Base-by-base conservation (phyloP, 2,888 invertebrate species). In the Euclidia mi region DNA sequence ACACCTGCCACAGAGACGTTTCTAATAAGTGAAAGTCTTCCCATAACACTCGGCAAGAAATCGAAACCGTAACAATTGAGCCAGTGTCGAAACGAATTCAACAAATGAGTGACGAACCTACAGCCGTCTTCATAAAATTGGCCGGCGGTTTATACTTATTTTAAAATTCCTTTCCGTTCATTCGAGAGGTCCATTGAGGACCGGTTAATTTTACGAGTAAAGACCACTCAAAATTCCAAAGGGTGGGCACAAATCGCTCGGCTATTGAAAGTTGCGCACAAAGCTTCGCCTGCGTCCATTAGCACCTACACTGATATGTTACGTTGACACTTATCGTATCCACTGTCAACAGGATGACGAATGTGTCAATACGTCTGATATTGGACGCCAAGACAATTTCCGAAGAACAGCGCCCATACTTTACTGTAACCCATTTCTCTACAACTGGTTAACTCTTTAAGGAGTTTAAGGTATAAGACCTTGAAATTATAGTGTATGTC, bases 241-340 rank as follows among this genome's bases (percentile, higher is more conserved):
- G 76, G 82, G 81, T 80, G 82, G 77, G 73, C 83, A 84, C 81
- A 85, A 89, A 90, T 88, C 84, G 81, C 81, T 89, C 88, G 88
- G 91, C 89, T 89, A 90, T 88, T 82, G 84, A 85, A 84, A 82
- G 81, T 84, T 81, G 79, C 85, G 83, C 83, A 83, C 84, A 74
- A 76, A 79, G 76, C 73, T 75, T 75, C 68, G 73, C 75, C 75
- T 79, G 75, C 78, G 78, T 78, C 87, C 91, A 90, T 91, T 91
- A 91, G 84, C 90, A 89, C 87, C 85, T 84, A 75, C 65, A 76
- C 87, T 85, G 86, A 86, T 84, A 81, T 70, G 65, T 67, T 61
- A 69, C 70, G 76, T 70, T 77, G 85, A 85, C 81, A 83, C 74
- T 84, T 81, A 82, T 79, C 78, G 74, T 74, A 67, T 75, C 63